Conservation (phyloP, 2,113 vertebrate species). For the Chionomys nivalis region DNA sequence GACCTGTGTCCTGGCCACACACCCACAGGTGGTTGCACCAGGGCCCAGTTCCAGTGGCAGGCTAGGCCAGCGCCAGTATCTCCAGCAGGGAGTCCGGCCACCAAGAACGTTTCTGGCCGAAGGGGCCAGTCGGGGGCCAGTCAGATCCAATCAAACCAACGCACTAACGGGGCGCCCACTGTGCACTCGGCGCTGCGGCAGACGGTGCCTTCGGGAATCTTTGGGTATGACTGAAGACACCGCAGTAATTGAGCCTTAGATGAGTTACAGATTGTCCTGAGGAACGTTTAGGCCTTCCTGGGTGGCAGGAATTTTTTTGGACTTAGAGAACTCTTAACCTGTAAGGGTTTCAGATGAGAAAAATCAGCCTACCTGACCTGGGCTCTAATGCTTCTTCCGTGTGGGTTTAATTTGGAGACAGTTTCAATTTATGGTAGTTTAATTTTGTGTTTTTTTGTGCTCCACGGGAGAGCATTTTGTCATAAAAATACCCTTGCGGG, state of each 20-base stretch:
- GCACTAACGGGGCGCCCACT: constrained; percentile 46
- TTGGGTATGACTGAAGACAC: constrained; percentile 68
- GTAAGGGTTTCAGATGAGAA: constrained; percentile 45
- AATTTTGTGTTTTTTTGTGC: constrained; percentile 45
- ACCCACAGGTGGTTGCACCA: constrained; percentile 78
- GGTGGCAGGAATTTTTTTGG: constrained; percentile 16
- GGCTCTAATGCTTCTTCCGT: background rate
- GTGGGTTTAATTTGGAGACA: constrained; percentile 66
- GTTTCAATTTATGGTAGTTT: constrained; percentile 63
- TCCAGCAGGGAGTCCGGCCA: background rate
- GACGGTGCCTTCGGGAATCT: constrained; percentile 69
- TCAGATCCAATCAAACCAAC: constrained; percentile 48
- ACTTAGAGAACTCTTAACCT: constrained; percentile 19
- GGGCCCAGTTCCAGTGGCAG: background rate
- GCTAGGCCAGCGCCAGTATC: constrained; percentile 10
- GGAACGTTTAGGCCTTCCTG: constrained; percentile 35
- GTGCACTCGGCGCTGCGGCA: constrained; percentile 65
- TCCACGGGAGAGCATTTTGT: constrained; percentile 48
- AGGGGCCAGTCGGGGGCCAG: constrained; percentile 56
- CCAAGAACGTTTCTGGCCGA: constrained; percentile 12
- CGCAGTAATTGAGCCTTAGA: constrained; percentile 29
- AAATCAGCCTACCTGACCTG: background rate
- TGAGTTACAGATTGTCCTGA: constrained; percentile 43
- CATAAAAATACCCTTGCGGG: constrained; percentile 53
- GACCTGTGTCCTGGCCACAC: background rate